These are phyloP conservation scores for Heliothis virescens DNA, from an alignment of 1,140 invertebrate species.

Conservation along the genomic window DNA sequence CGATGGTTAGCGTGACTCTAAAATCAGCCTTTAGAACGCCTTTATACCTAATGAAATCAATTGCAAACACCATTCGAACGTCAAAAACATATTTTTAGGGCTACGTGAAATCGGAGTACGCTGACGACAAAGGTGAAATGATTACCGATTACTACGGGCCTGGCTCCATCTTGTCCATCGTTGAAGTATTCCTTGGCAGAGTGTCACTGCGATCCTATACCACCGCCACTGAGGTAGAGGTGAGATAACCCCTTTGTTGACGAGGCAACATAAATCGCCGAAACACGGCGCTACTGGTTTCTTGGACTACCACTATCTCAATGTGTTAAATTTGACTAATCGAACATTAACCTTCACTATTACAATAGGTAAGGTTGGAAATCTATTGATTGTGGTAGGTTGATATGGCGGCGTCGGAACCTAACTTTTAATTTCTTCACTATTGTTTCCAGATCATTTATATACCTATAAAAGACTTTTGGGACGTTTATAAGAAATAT, in stretches of 20 bases:
- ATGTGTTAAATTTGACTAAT: no score
- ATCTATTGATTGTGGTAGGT: no score
- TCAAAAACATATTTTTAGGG: slow-evolving; percentile 56
- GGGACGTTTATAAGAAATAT: slow-evolving; percentile 68
- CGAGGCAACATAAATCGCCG: no score
- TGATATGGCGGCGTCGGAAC: no score
- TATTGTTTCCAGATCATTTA: slow-evolving; percentile 66
- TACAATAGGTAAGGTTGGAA: no score
- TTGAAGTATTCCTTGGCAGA: slow-evolving; percentile 65
- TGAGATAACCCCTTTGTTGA: slow-evolving; percentile 43
- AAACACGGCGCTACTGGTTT: no score
- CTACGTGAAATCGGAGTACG: slow-evolving; percentile 67
- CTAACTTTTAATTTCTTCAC: not conserved
- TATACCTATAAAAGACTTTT: slow-evolving; percentile 66
- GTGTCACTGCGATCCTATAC: slow-evolving; percentile 63
- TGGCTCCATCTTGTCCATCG: slow-evolving; percentile 65
- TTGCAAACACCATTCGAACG: no score
- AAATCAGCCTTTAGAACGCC: no score
- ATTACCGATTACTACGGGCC: slow-evolving; percentile 56
- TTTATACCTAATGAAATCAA: no score
- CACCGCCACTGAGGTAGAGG: slow-evolving; percentile 72
- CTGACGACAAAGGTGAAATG: slow-evolving; percentile 64
- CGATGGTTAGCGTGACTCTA: no score
- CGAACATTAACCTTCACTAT: no score
- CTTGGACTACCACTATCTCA: no score